Evolutionary conservation across 2,888 invertebrate species (phyloP).

Genomic region (Cataglyphis rosenhaueri): DNA sequence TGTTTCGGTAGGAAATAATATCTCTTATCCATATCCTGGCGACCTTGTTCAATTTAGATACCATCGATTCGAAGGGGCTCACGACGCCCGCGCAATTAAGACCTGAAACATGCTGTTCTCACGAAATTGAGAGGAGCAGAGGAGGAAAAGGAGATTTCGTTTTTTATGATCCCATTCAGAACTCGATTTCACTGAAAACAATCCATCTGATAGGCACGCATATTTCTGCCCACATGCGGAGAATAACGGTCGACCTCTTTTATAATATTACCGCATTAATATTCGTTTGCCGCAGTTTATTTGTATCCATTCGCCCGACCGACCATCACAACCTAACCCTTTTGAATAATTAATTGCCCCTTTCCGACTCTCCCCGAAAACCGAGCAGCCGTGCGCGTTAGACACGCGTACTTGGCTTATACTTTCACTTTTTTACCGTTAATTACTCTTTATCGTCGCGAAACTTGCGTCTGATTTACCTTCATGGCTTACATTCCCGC

Average conservation of each 20-base stretch:
- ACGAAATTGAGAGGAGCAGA: neutral
- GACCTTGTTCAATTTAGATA: slow-evolving; percentile 65
- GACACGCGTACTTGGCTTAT: slow-evolving; percentile 25
- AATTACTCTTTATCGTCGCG: slow-evolving; percentile 22
- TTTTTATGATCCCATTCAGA: slow-evolving; percentile 11
- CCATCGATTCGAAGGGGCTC: slow-evolving; percentile 52
- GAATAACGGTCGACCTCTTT: slow-evolving; percentile 47
- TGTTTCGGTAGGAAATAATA: slow-evolving; percentile 48
- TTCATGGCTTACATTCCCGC: slow-evolving; percentile 22
- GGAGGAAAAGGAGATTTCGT: neutral
- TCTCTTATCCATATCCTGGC: slow-evolving; percentile 55
- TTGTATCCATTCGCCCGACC: slow-evolving; percentile 8
- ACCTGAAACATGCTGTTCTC: slow-evolving; percentile 44
- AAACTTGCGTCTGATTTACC: slow-evolving; percentile 32
- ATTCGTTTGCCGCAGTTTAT: slow-evolving; percentile 40
- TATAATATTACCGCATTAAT: slow-evolving; percentile 38
- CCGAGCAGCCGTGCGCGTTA: neutral
- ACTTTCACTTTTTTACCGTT: slow-evolving; percentile 47
- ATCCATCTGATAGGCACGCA: slow-evolving; percentile 39
- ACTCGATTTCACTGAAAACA: slow-evolving; percentile 53
- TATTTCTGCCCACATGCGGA: slow-evolving; percentile 18
- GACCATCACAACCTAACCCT: slow-evolving; percentile 33
- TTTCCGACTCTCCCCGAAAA: neutral
- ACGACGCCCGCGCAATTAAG: slow-evolving; percentile 54
- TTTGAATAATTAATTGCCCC: slow-evolving; percentile 39